Conservation (phyloP, 2,797 vertebrate genomes). For the Galagoides demidoff region DNA sequence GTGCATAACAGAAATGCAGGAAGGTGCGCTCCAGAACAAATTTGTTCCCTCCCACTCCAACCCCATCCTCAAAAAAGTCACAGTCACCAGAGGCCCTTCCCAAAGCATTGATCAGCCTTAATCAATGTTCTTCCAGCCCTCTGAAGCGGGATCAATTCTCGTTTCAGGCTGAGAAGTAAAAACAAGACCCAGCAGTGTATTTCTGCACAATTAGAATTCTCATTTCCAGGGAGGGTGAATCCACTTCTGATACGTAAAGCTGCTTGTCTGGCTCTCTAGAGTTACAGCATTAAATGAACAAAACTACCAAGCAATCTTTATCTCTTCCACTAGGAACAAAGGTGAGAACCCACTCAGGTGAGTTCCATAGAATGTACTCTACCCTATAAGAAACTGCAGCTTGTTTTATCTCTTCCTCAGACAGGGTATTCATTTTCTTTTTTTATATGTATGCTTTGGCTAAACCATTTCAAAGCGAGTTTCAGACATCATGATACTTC, state of each 20-base stretch:
- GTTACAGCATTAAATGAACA: neutral
- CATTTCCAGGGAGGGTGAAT: neutral
- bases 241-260: slow-evolving; percentile 22
- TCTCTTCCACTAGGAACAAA: neutral
- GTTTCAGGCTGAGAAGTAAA: neutral
- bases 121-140: neutral
- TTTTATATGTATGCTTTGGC: accelerated
- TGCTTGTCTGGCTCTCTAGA: slow-evolving; percentile 4
- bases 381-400: neutral
- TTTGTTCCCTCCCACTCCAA: neutral
- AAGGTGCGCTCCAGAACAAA: neutral
- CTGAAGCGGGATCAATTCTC: neutral
- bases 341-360: neutral
- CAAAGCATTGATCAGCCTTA: neutral
- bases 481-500: neutral
- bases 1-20: neutral
- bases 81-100: neutral
- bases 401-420: neutral
- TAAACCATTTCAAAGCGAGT: neutral
- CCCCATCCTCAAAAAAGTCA: neutral
- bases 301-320: neutral
- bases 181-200: neutral
- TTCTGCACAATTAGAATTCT: neutral
- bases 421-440: neutral
- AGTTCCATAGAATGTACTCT: neutral